phyloP scores from a whole-genome alignment of 2,888 invertebrate species.

The Enoplolaimus lenunculus region DNA sequence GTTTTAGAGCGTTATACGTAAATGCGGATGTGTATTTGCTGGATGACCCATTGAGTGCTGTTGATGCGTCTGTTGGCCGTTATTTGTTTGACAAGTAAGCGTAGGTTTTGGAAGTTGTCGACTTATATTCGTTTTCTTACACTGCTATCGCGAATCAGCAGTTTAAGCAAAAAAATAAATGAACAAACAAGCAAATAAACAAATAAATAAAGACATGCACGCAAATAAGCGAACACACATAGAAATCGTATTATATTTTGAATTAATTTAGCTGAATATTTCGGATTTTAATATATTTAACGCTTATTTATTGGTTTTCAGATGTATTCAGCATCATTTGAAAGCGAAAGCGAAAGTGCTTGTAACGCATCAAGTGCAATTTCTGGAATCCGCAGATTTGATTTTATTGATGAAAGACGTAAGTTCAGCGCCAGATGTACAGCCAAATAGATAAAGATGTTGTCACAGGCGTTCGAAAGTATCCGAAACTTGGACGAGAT shows the following conservation, averaged over 20 bases:
- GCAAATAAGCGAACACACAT: too few relatives aligned
- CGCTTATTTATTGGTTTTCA: conserved; percentile 25
- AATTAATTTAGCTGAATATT: background rate
- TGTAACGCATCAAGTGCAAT: conserved; percentile 71
- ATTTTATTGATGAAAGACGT: conserved; percentile 44
- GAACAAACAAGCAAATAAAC: too few relatives aligned
- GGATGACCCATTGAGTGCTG: conserved; percentile 80
- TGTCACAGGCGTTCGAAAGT: background rate
- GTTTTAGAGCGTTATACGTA: conserved; percentile 54
- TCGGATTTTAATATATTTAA: too few relatives aligned
- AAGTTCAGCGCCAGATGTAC: conserved; percentile 14
- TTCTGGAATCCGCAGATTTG: conserved; percentile 44
- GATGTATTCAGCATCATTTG: conserved; percentile 53
- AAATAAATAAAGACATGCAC: too few relatives aligned
- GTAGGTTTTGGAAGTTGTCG: too few relatives aligned
- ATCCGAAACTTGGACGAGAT: too few relatives aligned
- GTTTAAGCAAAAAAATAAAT: too few relatives aligned
- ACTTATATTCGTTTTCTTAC: too few relatives aligned
- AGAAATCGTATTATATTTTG: too few relatives aligned
- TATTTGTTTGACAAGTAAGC: conserved; percentile 64
- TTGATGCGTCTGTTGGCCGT: conserved; percentile 77
- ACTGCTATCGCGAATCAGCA: too few relatives aligned
- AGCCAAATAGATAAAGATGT: background rate
- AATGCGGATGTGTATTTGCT: conserved; percentile 68
- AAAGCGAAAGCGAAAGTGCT: conserved; percentile 57